Evolutionary conservation across 1,140 invertebrate species (phyloP).

Genomic region (Drosophila elegans): DNA sequence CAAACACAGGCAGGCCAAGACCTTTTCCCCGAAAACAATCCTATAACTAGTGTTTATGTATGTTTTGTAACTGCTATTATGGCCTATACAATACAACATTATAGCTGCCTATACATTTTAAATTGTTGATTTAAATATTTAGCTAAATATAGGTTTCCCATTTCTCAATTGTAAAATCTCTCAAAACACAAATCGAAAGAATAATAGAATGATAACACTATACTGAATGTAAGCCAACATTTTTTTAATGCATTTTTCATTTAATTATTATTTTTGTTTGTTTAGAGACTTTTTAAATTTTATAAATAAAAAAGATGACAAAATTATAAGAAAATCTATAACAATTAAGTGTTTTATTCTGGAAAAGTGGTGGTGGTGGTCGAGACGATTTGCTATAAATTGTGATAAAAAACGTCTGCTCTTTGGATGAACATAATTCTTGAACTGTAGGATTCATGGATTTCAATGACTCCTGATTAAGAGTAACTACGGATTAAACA

Average conservation of each 20-base stretch:
- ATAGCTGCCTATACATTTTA: constrained; percentile 44
- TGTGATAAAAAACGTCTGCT: no score
- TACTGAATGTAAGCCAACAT: constrained; percentile 53
- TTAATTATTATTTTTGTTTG: constrained; percentile 68
- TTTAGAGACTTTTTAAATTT: constrained; percentile 80
- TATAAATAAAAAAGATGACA: constrained; percentile 74
- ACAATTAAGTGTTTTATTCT: neutral
- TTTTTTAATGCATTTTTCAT: constrained; percentile 48
- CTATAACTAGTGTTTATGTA: constrained; percentile 36
- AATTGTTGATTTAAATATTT: constrained; percentile 66
- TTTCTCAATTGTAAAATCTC: constrained; percentile 61
- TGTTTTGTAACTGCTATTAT: constrained; percentile 9
- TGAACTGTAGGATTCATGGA: no score
- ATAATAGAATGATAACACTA: constrained; percentile 35
- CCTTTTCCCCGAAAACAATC: constrained; percentile 38
- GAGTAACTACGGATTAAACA: no score
- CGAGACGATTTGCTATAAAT: no score
- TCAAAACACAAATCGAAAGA: constrained; percentile 25
- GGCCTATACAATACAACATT: constrained; percentile 19
- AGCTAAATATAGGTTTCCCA: constrained; percentile 74
- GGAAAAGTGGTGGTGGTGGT: no score
- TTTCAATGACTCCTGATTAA: no score
- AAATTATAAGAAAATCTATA: constrained; percentile 31
- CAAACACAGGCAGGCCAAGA: constrained; percentile 29
- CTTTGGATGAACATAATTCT: no score